These are phyloP conservation scores for Ichneumoninae sp. DNA, from an alignment of 2,888 invertebrate species.

Conservation along the genomic window DNA sequence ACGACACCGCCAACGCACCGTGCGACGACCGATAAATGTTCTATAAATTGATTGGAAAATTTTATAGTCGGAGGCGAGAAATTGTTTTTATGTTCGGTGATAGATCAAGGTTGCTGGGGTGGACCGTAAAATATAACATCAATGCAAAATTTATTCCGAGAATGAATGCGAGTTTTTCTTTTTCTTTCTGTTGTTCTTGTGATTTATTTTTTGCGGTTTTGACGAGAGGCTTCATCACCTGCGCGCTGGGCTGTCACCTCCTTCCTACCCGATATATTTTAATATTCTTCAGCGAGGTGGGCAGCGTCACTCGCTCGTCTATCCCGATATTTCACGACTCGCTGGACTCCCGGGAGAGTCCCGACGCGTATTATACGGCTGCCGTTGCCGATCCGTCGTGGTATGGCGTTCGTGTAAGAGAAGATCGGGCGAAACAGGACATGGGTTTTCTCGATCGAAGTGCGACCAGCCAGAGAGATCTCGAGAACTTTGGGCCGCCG, in stretches of 20 bases:
- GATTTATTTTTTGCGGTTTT: conserved; percentile 25
- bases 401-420: conserved; percentile 15
- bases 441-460: conserved; percentile 53
- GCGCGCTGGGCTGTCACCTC: conserved; percentile 29
- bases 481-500: conserved; percentile 43
- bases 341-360: conserved; percentile 19
- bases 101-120: neutral
- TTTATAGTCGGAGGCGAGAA: neutral
- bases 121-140: neutral
- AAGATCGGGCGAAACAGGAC: conserved; percentile 59
- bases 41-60: neutral
- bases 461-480: conserved; percentile 54
- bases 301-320: conserved; percentile 4
- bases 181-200: neutral
- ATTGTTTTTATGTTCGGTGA: neutral
- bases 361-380: conserved; percentile 17
- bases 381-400: conserved; percentile 9
- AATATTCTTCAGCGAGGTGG: conserved; percentile 37
- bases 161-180: neutral
- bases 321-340: conserved; percentile 52
- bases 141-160: neutral
- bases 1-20: conserved; percentile 6
- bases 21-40: conserved; percentile 1
- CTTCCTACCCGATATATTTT: conserved; percentile 18
- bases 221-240: conserved; percentile 51